Conservation (phyloP, 1,140 invertebrate species). For the Brachionus sp. region DNA sequence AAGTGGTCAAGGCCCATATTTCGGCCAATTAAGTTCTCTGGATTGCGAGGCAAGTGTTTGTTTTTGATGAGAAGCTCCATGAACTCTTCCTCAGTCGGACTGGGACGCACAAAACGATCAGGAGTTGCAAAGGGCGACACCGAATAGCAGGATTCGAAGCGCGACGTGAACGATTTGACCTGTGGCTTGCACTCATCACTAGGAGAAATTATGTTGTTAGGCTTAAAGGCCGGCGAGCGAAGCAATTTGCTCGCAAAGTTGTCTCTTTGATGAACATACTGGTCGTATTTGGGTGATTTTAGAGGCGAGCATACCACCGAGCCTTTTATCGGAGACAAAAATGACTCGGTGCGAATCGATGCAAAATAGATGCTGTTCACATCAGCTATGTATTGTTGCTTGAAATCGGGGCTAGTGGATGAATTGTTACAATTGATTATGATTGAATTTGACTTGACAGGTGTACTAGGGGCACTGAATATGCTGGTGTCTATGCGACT, state of each 20-base stretch:
- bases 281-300: not conserved
- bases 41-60: conserved; percentile 27
- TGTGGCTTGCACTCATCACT: not conserved
- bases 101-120: not conserved
- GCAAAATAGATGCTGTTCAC: conserved; percentile 27
- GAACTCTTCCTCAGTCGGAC: conserved; percentile 35
- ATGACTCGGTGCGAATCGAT: not conserved
- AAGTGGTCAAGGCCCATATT: conserved; percentile 34
- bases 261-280: conserved; percentile 12
- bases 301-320: not conserved
- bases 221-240: conserved; percentile 18
- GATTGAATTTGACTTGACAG: not conserved
- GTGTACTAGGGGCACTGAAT: not conserved
- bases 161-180: conserved; percentile 3
- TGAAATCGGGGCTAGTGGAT: not conserved
- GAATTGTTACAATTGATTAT: not conserved
- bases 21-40: conserved; percentile 18
- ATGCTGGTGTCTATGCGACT: not conserved
- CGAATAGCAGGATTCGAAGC: conserved; percentile 9
- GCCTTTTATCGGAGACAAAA: not conserved
- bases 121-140: not conserved
- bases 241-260: not conserved
- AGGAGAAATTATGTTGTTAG: not conserved
- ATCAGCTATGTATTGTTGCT: conserved; percentile 28
- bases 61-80: conserved; percentile 29